Evolutionary conservation across 1,140 invertebrate genomes (phyloP), one percentile per base, ranked within the genome.

Genomic region (Zaprionus inermis): DNA sequence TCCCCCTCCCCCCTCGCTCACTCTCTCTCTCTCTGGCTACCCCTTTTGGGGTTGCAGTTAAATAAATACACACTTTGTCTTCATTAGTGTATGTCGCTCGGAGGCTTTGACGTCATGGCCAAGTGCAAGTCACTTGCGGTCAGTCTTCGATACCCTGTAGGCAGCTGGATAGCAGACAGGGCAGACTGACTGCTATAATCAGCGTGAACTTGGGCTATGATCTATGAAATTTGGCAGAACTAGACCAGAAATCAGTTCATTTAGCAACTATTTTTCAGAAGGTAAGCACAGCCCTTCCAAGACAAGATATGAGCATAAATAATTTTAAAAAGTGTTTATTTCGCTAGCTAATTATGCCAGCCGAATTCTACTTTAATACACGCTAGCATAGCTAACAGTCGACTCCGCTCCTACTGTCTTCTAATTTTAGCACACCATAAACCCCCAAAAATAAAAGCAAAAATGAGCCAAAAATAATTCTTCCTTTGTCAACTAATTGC

Each of bases 1-100:
- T 20, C 16, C 22, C n/a, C n/a, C 18, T 54, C 34, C n/a, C n/a
- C 18, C 44, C 34, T 5, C 5, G 14, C 0, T 5, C 16, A 9
- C 5, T n/a, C 11, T 18, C 32, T 11, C 32, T 34, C 32, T 34
- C n/a, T 18, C 16, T 28, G 30, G 18, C 22, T 16, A 41, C 41
- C 30, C 60, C 30, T 36, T 63, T 52, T 56, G 16, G 32, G 30
- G 18, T 22, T 58, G 54, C 69, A 66, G 64, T 12, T 59, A 71
- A 59, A 75, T 71, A 75, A 75, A 75, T 51, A 64, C 64, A 71
- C 68, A 65, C 60, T 88, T 77, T 74, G 69, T 89, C 79, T 86
- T 79, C 81, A 86, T 86, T 86, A 88, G 60, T 54, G 59, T 36
- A 32, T 51, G 68, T 32, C 10, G 32, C 59, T 58, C 18, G 20